Percentiles rank a stretch among this genome's conserved stretches.
Conservation (phyloP, 1,140 invertebrate species). For the Cardiocondyla obscurior region DNA sequence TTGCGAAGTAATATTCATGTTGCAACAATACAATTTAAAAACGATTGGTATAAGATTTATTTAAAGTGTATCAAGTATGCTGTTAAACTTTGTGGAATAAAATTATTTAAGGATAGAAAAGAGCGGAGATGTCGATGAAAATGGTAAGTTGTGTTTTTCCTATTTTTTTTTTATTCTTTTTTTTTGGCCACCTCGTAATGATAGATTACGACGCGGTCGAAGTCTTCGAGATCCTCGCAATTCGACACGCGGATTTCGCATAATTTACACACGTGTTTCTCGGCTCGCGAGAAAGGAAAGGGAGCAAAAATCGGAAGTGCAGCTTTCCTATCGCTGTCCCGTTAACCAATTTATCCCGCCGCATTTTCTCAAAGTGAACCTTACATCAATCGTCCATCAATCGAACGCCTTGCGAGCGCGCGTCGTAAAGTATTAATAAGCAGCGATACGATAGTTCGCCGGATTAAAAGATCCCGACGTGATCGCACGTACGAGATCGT, state of each 20-base stretch:
- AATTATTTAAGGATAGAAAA: neutral
- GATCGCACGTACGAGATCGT: neutral
- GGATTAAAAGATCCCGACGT: neutral
- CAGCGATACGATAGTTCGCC: neutral
- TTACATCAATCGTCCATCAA: neutral
- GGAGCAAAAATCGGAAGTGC: constrained; percentile 17
- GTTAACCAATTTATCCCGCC: constrained; percentile 54
- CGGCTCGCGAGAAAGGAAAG: constrained; percentile 1
- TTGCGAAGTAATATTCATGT: neutral
- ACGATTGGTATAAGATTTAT: neutral
- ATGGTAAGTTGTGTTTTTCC: neutral
- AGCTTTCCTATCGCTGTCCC: constrained; percentile 17
- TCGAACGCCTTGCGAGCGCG: neutral
- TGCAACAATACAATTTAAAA: neutral
- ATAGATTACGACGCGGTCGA: neutral
- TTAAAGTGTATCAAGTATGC: neutral
- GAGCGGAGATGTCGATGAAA: neutral
- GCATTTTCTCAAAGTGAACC: constrained; percentile 9
- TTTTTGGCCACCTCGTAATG: neutral
- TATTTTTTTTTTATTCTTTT: too few species aligned
- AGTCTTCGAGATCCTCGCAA: neutral
- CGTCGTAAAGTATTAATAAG: constrained; percentile 41
- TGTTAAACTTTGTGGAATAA: neutral
- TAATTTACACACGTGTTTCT: constrained; percentile 9
- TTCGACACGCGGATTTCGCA: neutral